phyloP scores from a whole-genome alignment of 2,797 vertebrate genomes.

The Cirrhinus mrigala region DNA sequence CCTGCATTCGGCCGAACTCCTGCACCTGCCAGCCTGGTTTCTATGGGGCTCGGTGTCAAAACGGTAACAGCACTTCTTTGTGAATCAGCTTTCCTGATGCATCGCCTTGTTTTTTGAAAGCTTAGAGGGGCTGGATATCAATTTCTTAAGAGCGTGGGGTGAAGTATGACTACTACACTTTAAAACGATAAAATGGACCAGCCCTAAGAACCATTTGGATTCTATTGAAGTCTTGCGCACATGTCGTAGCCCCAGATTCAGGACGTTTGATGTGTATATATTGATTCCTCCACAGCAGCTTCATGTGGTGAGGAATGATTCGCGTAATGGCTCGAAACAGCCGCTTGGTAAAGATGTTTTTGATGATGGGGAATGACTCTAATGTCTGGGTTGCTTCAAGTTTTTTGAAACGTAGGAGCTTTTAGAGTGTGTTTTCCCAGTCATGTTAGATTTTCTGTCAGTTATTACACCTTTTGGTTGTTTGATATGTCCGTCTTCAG shows the following conservation, averaged over 20 bases:
- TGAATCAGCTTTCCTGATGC: not conserved
- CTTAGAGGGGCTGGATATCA: not conserved
- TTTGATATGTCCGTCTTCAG: conserved; percentile 4
- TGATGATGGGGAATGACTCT: conserved; percentile 8
- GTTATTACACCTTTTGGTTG: not conserved
- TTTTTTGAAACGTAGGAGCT: conserved; percentile 1
- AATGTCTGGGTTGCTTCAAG: conserved; percentile 21
- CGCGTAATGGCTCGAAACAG: conserved; percentile 64
- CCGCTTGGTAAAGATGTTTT: conserved; percentile 72
- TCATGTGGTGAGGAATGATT: conserved; percentile 7
- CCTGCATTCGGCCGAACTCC: conserved; percentile 72
- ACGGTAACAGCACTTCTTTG: conserved; percentile 71
- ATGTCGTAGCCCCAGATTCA: not conserved
- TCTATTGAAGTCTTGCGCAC: conserved; percentile 17
- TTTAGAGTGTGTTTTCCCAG: conserved; percentile 18
- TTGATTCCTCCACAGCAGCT: conserved; percentile 25
- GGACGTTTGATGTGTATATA: conserved; percentile 20
- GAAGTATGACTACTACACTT: not conserved
- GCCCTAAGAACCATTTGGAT: not conserved
- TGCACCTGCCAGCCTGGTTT: conserved; percentile 83
- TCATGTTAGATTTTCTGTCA: conserved; percentile 7
- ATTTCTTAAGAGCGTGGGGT: conserved; percentile 19
- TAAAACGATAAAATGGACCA: conserved; percentile 7
- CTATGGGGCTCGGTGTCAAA: conserved; percentile 82
- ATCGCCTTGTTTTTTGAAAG: not conserved